Conservation (phyloP, 2,888 invertebrate genomes). For the Seira musarum region DNA sequence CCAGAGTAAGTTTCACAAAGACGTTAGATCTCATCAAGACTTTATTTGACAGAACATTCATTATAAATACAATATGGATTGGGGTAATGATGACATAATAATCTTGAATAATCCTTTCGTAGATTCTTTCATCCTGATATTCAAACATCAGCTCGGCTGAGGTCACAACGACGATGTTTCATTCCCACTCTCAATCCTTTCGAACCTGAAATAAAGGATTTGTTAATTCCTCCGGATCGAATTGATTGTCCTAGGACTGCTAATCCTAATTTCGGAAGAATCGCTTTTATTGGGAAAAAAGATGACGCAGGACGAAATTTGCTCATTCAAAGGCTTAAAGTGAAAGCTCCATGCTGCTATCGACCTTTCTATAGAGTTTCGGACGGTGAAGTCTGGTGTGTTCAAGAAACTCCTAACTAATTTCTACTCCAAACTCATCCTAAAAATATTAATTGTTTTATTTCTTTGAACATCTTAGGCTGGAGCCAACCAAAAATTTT, state of each 20-base stretch:
- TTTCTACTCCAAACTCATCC: neutral
- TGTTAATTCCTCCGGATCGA: constrained; percentile 74
- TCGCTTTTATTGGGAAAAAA: constrained; percentile 44
- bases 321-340: constrained; percentile 33
- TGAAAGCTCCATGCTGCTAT: constrained; percentile 53
- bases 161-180: constrained; percentile 51
- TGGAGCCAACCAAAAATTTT: constrained; percentile 38
- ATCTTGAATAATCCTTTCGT: constrained; percentile 20
- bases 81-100: neutral
- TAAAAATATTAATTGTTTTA: constrained; percentile 9
- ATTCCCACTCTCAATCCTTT: constrained; percentile 73
- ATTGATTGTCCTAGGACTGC: constrained; percentile 72
- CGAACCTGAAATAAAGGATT: constrained; percentile 76
- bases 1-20: constrained; percentile 41
- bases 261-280: constrained; percentile 37
- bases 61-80: neutral
- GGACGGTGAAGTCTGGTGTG: constrained; percentile 49
- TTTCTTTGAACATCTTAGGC: constrained; percentile 17
- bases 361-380: constrained; percentile 43
- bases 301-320: constrained; percentile 36
- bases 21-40: neutral
- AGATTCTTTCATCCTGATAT: constrained; percentile 45
- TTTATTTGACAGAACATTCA: neutral
- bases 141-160: constrained; percentile 39
- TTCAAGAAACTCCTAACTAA: neutral